Percentiles rank a stretch among this genome's conserved stretches.
Evolutionary conservation across 2,888 invertebrate genomes (phyloP).

Genomic region (Atethmia centrago): DNA sequence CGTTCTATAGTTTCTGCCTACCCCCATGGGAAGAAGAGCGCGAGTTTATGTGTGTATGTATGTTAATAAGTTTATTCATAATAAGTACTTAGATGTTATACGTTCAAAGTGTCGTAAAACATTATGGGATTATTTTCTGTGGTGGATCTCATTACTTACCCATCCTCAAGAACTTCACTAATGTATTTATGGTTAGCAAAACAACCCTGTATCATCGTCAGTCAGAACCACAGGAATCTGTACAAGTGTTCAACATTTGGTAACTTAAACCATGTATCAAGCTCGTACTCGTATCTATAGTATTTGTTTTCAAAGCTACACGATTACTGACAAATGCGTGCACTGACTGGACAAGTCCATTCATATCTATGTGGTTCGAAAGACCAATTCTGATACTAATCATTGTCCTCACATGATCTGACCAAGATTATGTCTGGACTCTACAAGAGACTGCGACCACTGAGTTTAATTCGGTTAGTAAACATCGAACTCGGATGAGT

Average conservation of each 20-base stretch:
- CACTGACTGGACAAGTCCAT: background rate
- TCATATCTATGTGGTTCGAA: background rate
- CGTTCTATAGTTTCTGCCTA: too few relatives aligned
- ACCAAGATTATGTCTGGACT: background rate
- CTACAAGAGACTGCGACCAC: background rate
- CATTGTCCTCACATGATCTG: background rate
- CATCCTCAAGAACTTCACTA: background rate
- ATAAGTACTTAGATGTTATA: background rate
- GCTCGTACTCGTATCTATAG: too few relatives aligned
- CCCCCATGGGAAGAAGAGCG: too few relatives aligned
- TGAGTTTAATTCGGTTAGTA: background rate
- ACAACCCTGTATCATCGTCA: background rate
- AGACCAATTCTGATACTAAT: background rate
- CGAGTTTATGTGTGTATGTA: too few relatives aligned
- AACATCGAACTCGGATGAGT: background rate
- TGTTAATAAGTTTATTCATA: background rate
- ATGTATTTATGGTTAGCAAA: background rate
- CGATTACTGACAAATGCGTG: background rate
- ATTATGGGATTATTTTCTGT: background rate
- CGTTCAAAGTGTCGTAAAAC: background rate
- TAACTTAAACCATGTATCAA: slow-evolving; percentile 11
- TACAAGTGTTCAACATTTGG: slow-evolving; percentile 14
- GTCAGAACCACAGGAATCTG: slow-evolving; percentile 18
- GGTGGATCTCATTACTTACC: background rate
- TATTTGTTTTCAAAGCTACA: background rate